Base-by-base conservation (phyloP, 2,113 vertebrate species). In the Lynx canadensis region DNA sequence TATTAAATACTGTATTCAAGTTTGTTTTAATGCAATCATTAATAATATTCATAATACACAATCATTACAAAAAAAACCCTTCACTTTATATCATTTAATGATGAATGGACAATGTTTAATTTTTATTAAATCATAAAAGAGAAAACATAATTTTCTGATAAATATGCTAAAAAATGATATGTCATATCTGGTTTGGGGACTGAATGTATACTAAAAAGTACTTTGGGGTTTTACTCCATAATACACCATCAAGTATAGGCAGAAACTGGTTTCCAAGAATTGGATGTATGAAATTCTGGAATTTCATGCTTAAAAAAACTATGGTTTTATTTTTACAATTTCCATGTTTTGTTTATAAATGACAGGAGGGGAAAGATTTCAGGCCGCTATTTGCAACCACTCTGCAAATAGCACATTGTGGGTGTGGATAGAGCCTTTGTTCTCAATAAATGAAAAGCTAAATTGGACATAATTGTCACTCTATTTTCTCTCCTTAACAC, bases 401-500 rank as follows among this genome's bases (percentile, higher is more conserved):
- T 97, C 94, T 97, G 95, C 80, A 97, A 97, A 96, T 88, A 96
- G 66, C 92, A 81, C 93, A 31, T 91, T 90, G 94, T 89, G 92
- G 96, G 81, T 93, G 91, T 94, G 76, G 88, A 63, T n/a, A 87
- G 81, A 95, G 93, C 36, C 97, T 97, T 97, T 96, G 92, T 98
- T 97, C 97, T 97, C 88, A 88, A 91, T 90, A 96, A 94, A 95
- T 79, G 93, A 96, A 95, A 95, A 95, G 79, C 88, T 86, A 98
- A 98, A 97, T 81, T 97, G 88, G 81, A 93, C 96, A 81, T 96
- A 97, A 97, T 97, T 96, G 91, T 95, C 97, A 93, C 84, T 91
- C 94, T 93, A 93, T 95, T 97, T 97, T 98, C 95, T 95, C 83
- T 93, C 95, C 96, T 88, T 94, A 96, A 96, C 96, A 88, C 96